Percentiles rank a stretch among this genome's conserved stretches.
Conservation (phyloP, 1,140 invertebrate species). For the Papilio polytes region DNA sequence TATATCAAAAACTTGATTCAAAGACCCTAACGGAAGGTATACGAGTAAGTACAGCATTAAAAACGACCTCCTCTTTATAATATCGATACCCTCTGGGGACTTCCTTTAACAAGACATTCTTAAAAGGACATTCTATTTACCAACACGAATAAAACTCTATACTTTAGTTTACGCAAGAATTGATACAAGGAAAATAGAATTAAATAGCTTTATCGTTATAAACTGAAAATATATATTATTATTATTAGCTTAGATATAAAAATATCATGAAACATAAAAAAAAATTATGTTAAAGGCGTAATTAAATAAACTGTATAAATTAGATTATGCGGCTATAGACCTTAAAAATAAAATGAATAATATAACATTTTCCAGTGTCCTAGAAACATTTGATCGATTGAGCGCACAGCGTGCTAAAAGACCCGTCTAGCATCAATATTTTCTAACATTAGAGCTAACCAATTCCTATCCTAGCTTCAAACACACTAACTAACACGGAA, state of each 20-base stretch:
- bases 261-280: no score
- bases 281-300: no score
- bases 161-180: background rate
- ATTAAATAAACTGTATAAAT: background rate
- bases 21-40: background rate
- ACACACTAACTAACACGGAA: background rate
- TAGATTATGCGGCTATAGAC: background rate
- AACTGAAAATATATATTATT: background rate
- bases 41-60: conserved; percentile 6
- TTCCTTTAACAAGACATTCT: conserved; percentile 1
- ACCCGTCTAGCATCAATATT: background rate
- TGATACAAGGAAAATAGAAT: background rate
- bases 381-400: background rate
- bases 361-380: background rate
- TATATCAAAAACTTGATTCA: conserved; percentile 1
- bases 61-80: conserved; percentile 21
- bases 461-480: background rate
- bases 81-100: background rate
- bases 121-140: conserved; percentile 14
- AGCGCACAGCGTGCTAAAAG: background rate
- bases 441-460: conserved; percentile 16
- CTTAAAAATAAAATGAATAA: background rate
- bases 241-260: no score
- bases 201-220: background rate
- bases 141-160: background rate